Evolutionary conservation across 2,888 invertebrate genomes (phyloP), one percentile per base, ranked within the genome.

Genomic region (Adela reaumurella): DNA sequence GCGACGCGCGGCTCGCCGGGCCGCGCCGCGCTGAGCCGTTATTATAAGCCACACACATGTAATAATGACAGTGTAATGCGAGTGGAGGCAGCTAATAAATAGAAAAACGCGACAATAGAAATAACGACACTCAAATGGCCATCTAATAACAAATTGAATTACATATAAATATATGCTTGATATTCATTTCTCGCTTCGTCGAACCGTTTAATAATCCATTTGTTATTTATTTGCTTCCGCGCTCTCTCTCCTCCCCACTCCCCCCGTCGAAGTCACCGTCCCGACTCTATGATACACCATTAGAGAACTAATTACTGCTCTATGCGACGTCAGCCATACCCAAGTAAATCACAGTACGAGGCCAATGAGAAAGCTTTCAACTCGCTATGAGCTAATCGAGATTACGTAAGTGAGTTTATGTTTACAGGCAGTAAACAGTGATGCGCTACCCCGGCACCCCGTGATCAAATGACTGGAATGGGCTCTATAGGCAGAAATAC

Each of bases 141-240:
- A 67, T 67, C 73, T 74, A 74, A 77, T 77, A 74, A 76, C 74
- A 73, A 77, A 76, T 74, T 72, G 73, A 70, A 68, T 67, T 64
- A 65, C 68, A 67, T 74, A 70, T 70, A 74, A 73, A 72, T 72
- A 71, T 68, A 72, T 60, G 68, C 63, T 65, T 64, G 66, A 67
- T 64, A 65, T 63, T 62, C 56, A 64, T 65, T 69, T 64, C 62
- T 63, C 72, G 74, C 69, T 74, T 66, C 69, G 74, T 47, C 69
- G 76, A 66, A 63, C 66, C 68, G 60, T 68, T 71, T 74, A 74
- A 77, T 77, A 64, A 62, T 48, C 53, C 58, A 59, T 59, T 60
- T 65, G 57, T 61, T 66, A 65, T 68, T 70, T 70, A 68, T 68
- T 66, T 57, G 64, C 63, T 69, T 70, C 70, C 73, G 65, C 46